These are phyloP conservation scores for Chlorops oryzae DNA, from an alignment of 1,140 invertebrate species.

Conservation along the genomic window DNA sequence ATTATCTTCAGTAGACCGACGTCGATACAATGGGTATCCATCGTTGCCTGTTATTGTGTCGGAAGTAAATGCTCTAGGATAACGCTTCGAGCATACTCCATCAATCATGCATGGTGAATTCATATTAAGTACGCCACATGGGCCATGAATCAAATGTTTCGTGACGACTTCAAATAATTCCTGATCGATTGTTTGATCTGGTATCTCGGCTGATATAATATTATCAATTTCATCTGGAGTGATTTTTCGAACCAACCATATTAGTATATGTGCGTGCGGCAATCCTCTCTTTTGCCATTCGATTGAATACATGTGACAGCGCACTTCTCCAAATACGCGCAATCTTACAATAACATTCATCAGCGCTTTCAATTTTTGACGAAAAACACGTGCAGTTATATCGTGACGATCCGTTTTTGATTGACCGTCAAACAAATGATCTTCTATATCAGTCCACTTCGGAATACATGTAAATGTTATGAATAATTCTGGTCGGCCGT, in stretches of 20 bases:
- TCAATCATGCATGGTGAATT: conserved; percentile 40
- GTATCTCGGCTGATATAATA: too few relatives aligned
- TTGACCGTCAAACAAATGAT: conserved; percentile 33
- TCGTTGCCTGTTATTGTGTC: conserved; percentile 34
- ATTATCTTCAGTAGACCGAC: conserved; percentile 35
- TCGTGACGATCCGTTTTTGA: conserved; percentile 35
- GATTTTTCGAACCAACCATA: conserved; percentile 4
- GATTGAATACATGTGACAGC: conserved; percentile 48
- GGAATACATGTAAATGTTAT: conserved; percentile 51
- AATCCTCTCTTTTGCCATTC: conserved; percentile 49
- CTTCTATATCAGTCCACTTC: conserved; percentile 47
- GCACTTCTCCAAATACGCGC: conserved; percentile 34
- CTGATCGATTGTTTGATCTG: conserved; percentile 40
- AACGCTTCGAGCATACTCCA: conserved; percentile 27
- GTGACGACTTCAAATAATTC: conserved; percentile 39
- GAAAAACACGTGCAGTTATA: conserved; percentile 49
- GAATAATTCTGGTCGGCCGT: conserved; percentile 45
- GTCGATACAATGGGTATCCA: conserved; percentile 47
- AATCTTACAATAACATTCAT: conserved; percentile 47
- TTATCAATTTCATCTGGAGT: too few relatives aligned
- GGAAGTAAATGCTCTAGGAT: conserved; percentile 19
- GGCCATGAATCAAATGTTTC: conserved; percentile 53
- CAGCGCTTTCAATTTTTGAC: conserved; percentile 49
- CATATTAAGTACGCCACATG: conserved; percentile 43
- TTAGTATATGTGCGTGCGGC: conserved; percentile 13